Conservation (phyloP, 1,140 invertebrate genomes). For the Araneus ventricosus region DNA sequence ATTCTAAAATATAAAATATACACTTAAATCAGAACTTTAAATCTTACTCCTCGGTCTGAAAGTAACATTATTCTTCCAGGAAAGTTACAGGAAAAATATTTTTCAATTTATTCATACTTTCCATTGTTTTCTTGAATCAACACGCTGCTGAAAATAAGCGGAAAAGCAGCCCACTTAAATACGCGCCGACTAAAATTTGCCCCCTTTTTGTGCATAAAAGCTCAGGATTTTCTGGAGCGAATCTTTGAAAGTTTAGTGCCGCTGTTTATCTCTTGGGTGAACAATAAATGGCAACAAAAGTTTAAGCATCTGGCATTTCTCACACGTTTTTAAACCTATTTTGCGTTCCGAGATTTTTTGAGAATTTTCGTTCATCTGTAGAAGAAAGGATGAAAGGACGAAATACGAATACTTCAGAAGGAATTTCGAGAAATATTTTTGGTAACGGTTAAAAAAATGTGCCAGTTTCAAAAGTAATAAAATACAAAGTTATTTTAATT, state of each 20-base stretch:
- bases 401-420: neutral
- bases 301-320: constrained; percentile 8
- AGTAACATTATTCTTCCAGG: neutral
- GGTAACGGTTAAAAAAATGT: neutral
- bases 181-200: neutral
- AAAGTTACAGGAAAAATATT: neutral
- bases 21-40: neutral
- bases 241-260: neutral
- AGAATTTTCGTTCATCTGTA: neutral
- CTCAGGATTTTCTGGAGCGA: neutral
- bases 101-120: neutral
- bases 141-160: neutral
- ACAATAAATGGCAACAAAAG: neutral
- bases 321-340: constrained; percentile 7
- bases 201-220: neutral
- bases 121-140: neutral
- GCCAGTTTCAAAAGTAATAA: neutral
- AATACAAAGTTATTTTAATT: neutral
- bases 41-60: neutral
- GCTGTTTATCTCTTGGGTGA: neutral
- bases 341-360: neutral
- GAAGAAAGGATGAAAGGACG: neutral
- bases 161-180: neutral
- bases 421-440: neutral
- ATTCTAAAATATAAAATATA: neutral